Percentiles rank a stretch among this genome's conserved stretches.
Evolutionary conservation across 1,140 invertebrate genomes (phyloP).

Genomic region (Sitodiplosis mosellana): DNA sequence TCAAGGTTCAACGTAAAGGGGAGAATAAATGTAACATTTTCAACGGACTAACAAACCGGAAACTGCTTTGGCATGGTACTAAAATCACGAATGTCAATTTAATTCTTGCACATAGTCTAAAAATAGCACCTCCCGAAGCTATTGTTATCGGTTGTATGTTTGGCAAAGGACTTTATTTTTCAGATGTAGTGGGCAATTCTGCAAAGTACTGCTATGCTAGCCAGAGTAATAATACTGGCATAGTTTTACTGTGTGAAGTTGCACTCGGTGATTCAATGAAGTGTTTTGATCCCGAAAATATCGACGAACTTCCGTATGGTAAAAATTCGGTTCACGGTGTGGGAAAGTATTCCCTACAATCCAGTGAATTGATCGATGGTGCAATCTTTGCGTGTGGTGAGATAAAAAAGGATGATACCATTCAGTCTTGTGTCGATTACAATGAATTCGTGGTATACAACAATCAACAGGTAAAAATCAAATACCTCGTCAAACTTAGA

Average conservation of each 20-base stretch:
- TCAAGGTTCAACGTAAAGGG: conserved; percentile 55
- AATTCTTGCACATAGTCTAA: conserved; percentile 88
- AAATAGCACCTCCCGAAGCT: conserved; percentile 91
- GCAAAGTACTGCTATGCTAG: conserved; percentile 90
- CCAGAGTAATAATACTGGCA: conserved; percentile 46
- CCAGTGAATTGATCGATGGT: too few species aligned
- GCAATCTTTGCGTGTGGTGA: too few species aligned
- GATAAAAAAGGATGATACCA: too few species aligned
- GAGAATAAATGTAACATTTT: conserved; percentile 47
- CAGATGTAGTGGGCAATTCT: conserved; percentile 97
- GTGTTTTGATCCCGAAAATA: too few species aligned
- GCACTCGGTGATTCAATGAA: too few species aligned
- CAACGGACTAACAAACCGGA: conserved; percentile 70
- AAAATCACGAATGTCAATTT: conserved; percentile 86
- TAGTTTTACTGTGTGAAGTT: conserved; percentile 67
- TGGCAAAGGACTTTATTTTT: conserved; percentile 81
- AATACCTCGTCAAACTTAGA: too few species aligned
- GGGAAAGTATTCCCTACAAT: too few species aligned
- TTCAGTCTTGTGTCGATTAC: too few species aligned
- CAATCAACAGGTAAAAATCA: too few species aligned
- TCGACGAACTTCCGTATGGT: too few species aligned
- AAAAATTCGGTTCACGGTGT: too few species aligned
- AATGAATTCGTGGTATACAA: too few species aligned
- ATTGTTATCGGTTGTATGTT: conserved; percentile 96
- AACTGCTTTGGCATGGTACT: conserved; percentile 93